phyloP scores from a whole-genome alignment of 2,797 vertebrate species.

The Catamblyrhynchus diadema region DNA sequence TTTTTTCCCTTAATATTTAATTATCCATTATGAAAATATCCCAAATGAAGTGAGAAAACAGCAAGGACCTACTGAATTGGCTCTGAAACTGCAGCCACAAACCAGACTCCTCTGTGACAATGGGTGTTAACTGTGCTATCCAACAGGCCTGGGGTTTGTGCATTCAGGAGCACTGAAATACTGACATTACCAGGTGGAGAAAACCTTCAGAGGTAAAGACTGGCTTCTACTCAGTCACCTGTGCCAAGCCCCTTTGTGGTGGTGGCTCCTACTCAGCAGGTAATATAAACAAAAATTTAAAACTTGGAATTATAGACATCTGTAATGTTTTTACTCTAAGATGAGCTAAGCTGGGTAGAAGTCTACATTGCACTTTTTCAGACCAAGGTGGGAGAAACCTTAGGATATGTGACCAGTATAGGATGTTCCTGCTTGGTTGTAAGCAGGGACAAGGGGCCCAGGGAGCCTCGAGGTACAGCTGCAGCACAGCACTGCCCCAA shows the following conservation, averaged over 20 bases:
- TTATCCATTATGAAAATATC: neutral
- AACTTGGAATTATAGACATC: neutral
- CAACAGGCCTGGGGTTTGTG: neutral
- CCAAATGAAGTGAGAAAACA: neutral
- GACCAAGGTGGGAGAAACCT: neutral
- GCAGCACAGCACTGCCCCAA: neutral
- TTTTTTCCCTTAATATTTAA: neutral
- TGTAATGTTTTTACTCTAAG: neutral
- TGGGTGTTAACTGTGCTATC: accelerated
- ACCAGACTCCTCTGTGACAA: neutral
- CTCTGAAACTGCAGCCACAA: neutral
- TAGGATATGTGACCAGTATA: accelerated
- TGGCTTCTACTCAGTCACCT: neutral
- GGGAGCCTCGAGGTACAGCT: accelerated
- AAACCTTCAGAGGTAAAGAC: neutral
- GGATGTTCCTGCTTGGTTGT: neutral
- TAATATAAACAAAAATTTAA: neutral
- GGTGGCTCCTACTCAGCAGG: neutral
- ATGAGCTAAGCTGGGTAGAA: neutral
- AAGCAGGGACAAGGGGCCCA: too few species aligned
- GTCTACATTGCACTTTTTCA: accelerated
- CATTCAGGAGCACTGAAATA: neutral
- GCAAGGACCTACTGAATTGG: neutral
- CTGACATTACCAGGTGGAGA: neutral
- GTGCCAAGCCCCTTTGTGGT: neutral